Conservation (phyloP, 2,113 vertebrate genomes). For the Pachyramphus minor region DNA sequence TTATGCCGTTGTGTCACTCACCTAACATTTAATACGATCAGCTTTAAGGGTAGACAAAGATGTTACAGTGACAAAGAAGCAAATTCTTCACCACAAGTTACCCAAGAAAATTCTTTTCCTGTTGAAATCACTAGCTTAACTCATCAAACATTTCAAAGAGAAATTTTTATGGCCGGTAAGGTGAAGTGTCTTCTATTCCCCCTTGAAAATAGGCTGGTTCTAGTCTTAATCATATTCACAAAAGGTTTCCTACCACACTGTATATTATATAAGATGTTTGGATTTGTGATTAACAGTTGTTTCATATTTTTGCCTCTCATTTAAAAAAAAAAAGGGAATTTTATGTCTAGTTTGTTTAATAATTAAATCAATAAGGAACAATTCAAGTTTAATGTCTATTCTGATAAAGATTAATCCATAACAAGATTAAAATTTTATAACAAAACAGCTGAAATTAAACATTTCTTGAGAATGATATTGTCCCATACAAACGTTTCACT, state of each 20-base stretch:
- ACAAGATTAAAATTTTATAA: background rate
- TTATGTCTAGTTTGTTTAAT: background rate
- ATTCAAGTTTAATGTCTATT: background rate
- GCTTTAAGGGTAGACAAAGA: background rate
- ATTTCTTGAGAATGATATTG: background rate
- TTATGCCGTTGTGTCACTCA: background rate
- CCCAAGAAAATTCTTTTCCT: background rate
- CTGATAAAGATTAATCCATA: background rate
- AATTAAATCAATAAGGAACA: background rate
- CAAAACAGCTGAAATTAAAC: background rate
- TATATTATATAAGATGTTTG: background rate
- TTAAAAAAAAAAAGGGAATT: background rate
- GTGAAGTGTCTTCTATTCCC: background rate
- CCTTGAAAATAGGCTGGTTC: background rate
- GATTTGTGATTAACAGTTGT: background rate
- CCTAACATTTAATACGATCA: background rate
- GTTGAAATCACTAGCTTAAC: background rate
- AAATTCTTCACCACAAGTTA: background rate
- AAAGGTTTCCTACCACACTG: accelerated
- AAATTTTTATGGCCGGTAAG: background rate
- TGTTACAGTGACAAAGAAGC: background rate
- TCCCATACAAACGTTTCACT: accelerated
- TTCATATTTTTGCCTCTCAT: accelerated
- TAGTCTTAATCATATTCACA: background rate
- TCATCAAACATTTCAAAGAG: background rate